Conservation (phyloP, 2,888 invertebrate species). For the Nematopogon swammerdamellus region DNA sequence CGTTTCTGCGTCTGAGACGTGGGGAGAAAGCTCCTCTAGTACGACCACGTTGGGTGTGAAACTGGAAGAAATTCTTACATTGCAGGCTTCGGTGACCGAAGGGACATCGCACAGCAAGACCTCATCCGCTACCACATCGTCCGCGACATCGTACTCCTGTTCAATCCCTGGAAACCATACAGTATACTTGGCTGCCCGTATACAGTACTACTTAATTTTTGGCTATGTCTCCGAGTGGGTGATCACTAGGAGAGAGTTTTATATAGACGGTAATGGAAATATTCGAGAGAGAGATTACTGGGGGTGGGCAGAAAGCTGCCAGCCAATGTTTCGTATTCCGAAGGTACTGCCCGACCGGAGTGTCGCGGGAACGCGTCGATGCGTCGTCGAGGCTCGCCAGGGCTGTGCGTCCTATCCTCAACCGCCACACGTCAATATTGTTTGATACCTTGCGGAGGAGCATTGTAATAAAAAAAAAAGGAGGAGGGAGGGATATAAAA, state of each 20-base stretch:
- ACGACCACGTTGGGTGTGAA: neutral
- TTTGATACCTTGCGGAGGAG: too few relatives aligned
- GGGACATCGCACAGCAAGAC: neutral
- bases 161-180: neutral
- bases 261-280: neutral
- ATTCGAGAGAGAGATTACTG: neutral
- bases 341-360: neutral
- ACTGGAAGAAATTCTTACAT: neutral
- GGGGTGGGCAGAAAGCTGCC: neutral
- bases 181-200: neutral
- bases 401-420: too few relatives aligned
- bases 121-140: neutral
- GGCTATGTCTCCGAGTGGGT: neutral
- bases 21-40: neutral
- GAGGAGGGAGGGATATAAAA: too few relatives aligned
- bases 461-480: too few relatives aligned
- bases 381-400: neutral
- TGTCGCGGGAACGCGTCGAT: neutral
- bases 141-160: neutral
- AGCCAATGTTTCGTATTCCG: neutral
- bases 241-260: neutral
- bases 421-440: too few relatives aligned
- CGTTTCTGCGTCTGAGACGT: neutral
- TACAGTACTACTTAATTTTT: neutral
- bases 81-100: neutral